Percentiles rank a stretch among this genome's conserved stretches.
phyloP scores from a whole-genome alignment of 2,888 invertebrate species.

The Galerucella calmariensis region DNA sequence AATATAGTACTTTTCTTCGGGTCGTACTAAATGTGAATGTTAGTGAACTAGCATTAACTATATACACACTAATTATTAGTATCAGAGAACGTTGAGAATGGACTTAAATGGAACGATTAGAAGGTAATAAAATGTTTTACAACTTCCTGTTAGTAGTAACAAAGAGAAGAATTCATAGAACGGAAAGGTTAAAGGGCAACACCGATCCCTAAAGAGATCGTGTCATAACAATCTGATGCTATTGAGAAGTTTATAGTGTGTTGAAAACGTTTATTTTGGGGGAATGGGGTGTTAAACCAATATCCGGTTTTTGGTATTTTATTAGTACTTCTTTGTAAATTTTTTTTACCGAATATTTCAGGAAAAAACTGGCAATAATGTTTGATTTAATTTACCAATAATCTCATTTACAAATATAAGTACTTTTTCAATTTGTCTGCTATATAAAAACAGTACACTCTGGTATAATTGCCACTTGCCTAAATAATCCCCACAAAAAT shows the following conservation, averaged over 20 bases:
- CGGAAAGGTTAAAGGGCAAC: slow-evolving; percentile 18
- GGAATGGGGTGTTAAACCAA: too few species aligned
- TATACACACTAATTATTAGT: slow-evolving; percentile 13
- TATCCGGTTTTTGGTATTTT: too few species aligned
- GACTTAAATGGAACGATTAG: slow-evolving; percentile 23
- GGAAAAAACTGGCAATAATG: too few species aligned
- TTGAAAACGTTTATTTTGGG: neutral
- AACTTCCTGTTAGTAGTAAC: slow-evolving; percentile 14
- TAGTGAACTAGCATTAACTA: neutral
- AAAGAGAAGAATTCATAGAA: slow-evolving; percentile 23
- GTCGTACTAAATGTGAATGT: neutral
- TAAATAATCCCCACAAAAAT: too few species aligned
- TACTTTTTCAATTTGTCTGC: too few species aligned
- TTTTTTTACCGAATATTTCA: too few species aligned
- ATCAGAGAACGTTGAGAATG: slow-evolving; percentile 6
- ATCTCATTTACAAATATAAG: too few species aligned
- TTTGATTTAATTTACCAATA: too few species aligned
- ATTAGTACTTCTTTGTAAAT: too few species aligned
- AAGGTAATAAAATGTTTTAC: slow-evolving; percentile 20
- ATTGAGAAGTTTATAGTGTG: neutral
- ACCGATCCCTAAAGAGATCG: slow-evolving; percentile 11
- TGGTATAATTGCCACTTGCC: too few species aligned
- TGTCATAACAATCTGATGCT: neutral
- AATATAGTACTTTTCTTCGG: neutral
- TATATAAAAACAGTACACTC: too few species aligned